Base-by-base conservation (phyloP, 1,140 invertebrate genomes). In the Drosophila equinoxialis region DNA sequence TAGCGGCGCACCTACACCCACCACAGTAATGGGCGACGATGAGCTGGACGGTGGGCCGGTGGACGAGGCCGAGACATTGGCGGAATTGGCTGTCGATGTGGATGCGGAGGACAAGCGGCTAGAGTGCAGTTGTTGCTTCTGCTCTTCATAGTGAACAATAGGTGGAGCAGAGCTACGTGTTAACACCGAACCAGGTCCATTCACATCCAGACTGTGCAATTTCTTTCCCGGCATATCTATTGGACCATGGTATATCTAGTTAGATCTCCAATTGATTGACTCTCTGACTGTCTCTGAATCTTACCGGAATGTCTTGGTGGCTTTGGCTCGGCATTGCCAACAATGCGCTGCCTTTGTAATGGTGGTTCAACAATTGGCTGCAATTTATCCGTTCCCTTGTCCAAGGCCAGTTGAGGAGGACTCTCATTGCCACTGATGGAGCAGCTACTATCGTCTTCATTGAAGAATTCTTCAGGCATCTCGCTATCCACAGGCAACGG, bases 351-450 rank as follows among this genome's bases (percentile, higher is more conserved):
- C 54, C 30, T 78, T 59, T 14, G 69, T 37, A 57, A 62, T 59
- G 65, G 48, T 42, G 67, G 55, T 41, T 39, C 33, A 11, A 20
- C n/a, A 37, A 51, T 51, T 3, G 45, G 45, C 2, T 17, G 17
- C 17, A 51, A 48, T 48, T 7, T 20, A 6, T 14, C 14, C 17
- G 6, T 8, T 20, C 14, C 30, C 35, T 10, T n/a, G 1, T 33
- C 33, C 57, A 20, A 10, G 5, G 17, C 65, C 6, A 61, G 30
- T 20, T 82, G 77, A 1, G 80, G 80, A 41, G 83, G 85, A 87
- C 89, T 90, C 68, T 91, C 89, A 57, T 90, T 91, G 61, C 89
- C 89, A 65, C 83, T 90, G 14, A 91, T 81, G 11, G 86, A 87
- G 39, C 83, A 90, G 65, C 86, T 90, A 51, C 85, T 90, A 20